Conservation (phyloP, 2,888 invertebrate genomes). For the Drosophila glabriapex region DNA sequence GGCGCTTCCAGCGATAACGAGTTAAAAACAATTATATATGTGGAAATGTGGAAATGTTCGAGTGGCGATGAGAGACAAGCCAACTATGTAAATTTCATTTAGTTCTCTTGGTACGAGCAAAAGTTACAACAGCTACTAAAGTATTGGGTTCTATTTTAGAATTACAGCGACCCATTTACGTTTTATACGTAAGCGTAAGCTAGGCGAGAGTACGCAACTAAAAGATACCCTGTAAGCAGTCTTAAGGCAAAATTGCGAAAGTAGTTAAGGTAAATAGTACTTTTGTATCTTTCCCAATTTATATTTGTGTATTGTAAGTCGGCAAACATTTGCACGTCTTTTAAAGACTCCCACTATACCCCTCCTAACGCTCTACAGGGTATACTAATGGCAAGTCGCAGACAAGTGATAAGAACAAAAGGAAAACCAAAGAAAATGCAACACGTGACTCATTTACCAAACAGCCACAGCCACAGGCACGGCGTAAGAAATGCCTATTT, state of each 20-base stretch:
- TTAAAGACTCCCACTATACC: neutral
- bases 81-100: constrained; percentile 41
- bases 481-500: constrained; percentile 51
- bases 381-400: constrained; percentile 39
- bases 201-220: neutral
- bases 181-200: constrained; percentile 6
- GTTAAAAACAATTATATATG: constrained; percentile 20
- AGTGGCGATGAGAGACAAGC: constrained; percentile 36
- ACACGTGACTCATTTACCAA: constrained; percentile 68
- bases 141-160: constrained; percentile 56
- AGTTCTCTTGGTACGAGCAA: neutral
- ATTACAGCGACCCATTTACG: constrained; percentile 63
- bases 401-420: constrained; percentile 56
- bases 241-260: too few species aligned
- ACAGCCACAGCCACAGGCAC: constrained; percentile 34
- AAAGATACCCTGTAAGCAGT: neutral
- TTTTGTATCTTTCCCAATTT: neutral
- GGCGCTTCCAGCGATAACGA: constrained; percentile 36
- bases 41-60: constrained; percentile 42
- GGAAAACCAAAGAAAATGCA: constrained; percentile 23
- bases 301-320: neutral
- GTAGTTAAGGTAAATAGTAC: neutral
- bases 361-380: constrained; percentile 3
- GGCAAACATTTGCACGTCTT: neutral
- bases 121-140: constrained; percentile 27